Base-by-base conservation (phyloP, 2,797 vertebrate genomes). In the Takifugu ocellatus region DNA sequence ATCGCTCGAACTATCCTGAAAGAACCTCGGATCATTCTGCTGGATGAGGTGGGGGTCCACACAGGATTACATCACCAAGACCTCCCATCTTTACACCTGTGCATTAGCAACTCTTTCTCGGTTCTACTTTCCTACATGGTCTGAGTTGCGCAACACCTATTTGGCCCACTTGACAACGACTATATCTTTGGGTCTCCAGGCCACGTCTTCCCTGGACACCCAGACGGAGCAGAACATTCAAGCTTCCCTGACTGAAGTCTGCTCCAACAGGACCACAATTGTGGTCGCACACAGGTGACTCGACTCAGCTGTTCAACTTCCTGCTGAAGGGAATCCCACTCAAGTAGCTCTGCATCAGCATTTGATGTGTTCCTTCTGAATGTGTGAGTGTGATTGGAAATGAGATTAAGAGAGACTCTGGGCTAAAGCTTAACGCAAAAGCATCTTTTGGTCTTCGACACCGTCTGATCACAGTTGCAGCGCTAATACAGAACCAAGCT, bases 1-100 rank as follows among this genome's bases (percentile, higher is more conserved):
- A 96, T 96, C 0, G 95, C 95, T 49, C 91, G 95, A 31, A 95
- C 95, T 61, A 92, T 97, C 75, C 91, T 96, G 59, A 95, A 95
- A 58, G 89, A 88, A 25, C 93, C 94, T 1, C 74, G 21, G 46
- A 87, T 87, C 59, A 80, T 88, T 54, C 77, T 89, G 53, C 70
- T 88, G n/a, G 87, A 88, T 3, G 88, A 89, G 80, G 84, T 87
- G 36, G 10, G 9, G 31, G 14, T 14, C 11, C 3, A 33, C 31
- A 39, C 8, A 6, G 27, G 27, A 29, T 29, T 29, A 29, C 6
- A 6, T 29, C 27, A 39, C 12, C 1, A 39, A 39, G 12, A 39
- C 3, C 8, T 33, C 31, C 6, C 31, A 11, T 33, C 8, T 1
- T 29, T 6, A 29, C 5, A 7, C 27, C 27, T 29, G 10, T 10